Base-by-base conservation (phyloP, 2,888 invertebrate genomes). In the Penaeus monodon region DNA sequence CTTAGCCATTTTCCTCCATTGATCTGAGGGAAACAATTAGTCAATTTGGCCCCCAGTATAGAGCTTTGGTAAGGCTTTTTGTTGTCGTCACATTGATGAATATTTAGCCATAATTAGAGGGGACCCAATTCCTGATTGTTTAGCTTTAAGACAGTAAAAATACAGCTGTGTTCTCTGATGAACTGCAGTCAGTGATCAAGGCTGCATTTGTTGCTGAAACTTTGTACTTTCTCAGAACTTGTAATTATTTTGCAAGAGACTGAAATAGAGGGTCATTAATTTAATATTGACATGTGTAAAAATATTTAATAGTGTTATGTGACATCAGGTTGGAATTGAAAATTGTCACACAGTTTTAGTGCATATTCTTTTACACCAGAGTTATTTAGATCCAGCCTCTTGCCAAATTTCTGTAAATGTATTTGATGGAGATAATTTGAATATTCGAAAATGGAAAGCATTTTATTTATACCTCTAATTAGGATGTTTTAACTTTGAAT, bases 381-480 rank as follows among this genome's bases (percentile, higher is more conserved):
- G 83, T 82, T 83, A 78, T 65, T 74, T 38, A 83, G 77, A 79
- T 83, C 86, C 86, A 87, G 83, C 82, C 86, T 87, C 83, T 86
- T 87, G 86, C 86, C 86, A 87, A 83, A 64, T 83, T 87, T 79
- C 68, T 87, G 86, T 87, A 87, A 70, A 83, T 87, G 86, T 87
- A 87, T 79, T 87, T 82, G 73, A 79, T 82, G 86, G 83, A 83
- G 79, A 83, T 79, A 87, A 87, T 83, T 87, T 87, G 78, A 83
- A 44, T 83, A 87, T 87, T 87, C 70, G 74, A 86, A 81, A 82
- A 57, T 57, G 57, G 22, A 73, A 38, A 29, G 44, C 24, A 64
- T 63, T 85, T 85, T 64, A 49, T 82, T 82, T 29, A 74, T 57
- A 57, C 57, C 49, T 57, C 57, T 77, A 70, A 12, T 49, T 8